phyloP scores from a whole-genome alignment of 2,888 invertebrate genomes.

The Apamea sordens region DNA sequence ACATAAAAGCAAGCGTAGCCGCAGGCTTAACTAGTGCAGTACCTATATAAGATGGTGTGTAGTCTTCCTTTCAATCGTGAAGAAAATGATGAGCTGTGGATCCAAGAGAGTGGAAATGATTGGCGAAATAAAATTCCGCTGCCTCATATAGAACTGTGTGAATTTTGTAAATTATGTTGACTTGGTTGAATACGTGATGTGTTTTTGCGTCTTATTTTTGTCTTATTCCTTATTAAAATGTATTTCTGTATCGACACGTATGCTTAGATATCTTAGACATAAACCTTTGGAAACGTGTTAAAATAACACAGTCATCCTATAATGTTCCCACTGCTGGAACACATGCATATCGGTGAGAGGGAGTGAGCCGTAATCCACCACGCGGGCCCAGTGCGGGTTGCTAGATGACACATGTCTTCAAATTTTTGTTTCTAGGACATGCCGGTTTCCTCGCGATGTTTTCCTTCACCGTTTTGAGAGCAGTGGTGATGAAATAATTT shows the following conservation, averaged over 20 bases:
- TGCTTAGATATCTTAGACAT: not conserved
- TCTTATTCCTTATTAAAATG: not conserved
- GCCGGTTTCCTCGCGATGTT: no score
- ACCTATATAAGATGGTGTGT: slow-evolving; percentile 14
- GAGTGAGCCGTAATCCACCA: no score
- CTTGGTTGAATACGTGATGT: not conserved
- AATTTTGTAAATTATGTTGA: slow-evolving; percentile 22
- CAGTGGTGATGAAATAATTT: no score
- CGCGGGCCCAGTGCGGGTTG: no score
- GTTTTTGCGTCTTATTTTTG: not conserved
- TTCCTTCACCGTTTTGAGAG: no score
- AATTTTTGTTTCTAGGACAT: no score
- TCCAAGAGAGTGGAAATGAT: slow-evolving; percentile 46
- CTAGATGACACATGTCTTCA: no score
- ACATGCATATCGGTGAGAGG: no score
- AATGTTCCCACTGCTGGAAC: no score
- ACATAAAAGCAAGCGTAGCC: slow-evolving; percentile 34
- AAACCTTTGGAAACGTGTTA: not conserved
- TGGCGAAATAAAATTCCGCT: slow-evolving; percentile 47
- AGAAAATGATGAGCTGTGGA: slow-evolving; percentile 46
- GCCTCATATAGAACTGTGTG: slow-evolving; percentile 3
- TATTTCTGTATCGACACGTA: not conserved
- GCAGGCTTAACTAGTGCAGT: not conserved
- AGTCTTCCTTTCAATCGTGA: slow-evolving; percentile 42
- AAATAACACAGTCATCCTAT: not conserved